phyloP scores from a whole-genome alignment of 2,113 vertebrate species.

The Turdus rufiventris region DNA sequence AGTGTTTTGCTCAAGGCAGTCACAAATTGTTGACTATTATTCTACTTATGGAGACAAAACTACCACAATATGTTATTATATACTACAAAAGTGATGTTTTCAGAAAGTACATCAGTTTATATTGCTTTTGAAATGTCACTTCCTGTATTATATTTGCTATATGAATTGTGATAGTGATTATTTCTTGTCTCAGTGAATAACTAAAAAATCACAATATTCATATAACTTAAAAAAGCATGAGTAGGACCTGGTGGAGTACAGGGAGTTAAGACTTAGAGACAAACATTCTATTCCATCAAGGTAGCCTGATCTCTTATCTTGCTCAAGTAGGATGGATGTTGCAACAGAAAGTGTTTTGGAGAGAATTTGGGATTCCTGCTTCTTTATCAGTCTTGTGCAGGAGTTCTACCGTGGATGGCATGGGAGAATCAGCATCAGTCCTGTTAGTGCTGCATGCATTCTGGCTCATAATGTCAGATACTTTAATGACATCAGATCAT shows the following conservation, averaged over 20 bases:
- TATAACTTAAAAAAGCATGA: not conserved
- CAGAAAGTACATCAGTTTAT: not conserved
- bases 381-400: not conserved
- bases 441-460: not conserved
- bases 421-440: not conserved
- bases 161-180: not conserved
- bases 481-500: constrained; percentile 27
- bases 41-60: not conserved
- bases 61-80: not conserved
- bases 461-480: not conserved
- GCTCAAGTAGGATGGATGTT: not conserved
- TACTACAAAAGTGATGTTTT: not conserved
- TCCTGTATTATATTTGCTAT: not conserved
- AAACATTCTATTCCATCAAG: not conserved
- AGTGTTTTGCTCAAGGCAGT: not conserved
- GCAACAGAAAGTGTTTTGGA: not conserved
- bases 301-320: not conserved
- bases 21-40: not conserved
- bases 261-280: not conserved
- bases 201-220: not conserved
- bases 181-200: not conserved
- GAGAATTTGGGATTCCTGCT: not conserved
- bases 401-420: not conserved
- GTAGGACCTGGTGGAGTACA: not conserved
- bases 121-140: not conserved